Base-by-base conservation (phyloP, 2,888 invertebrate genomes). In the Parnassius mnemosyne region DNA sequence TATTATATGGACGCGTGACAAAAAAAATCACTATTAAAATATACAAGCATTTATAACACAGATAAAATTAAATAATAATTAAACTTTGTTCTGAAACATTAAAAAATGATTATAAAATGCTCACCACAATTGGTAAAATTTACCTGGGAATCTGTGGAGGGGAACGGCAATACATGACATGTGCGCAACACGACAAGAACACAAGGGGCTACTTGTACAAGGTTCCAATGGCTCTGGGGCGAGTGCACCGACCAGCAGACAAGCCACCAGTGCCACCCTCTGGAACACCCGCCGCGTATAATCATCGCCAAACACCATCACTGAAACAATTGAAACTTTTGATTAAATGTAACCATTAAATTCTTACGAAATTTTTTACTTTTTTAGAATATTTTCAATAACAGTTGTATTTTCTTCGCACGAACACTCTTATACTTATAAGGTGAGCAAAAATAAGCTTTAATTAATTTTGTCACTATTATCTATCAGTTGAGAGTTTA, bases 81-180 rank as follows among this genome's bases (percentile, higher is more conserved):
- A 25, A 25, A 25, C 25, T 25, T 25, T 25, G 5, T 7, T 25
- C 25, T 25, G 3, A 25, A 25, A 25, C 3, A 50, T 34, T 41
- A 65, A 71, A 70, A 64, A 67, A 65, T 68, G 67, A 59, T 44
- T 57, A 52, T 60, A 50, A 10, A 10, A n/a, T 13, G 10, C 1
- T 16, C 2, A 16, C 16, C 16, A 20, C 20, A 20, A 20, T n/a
- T 50, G 9, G 9, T 3, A 53, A 46, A n/a, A 34, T 34, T 73
- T 87, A 95, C 95, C 94, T 85, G 95, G 95, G 78, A 95, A 94
- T 78, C 94, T 93, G 75, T 94, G 94, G 73, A 95, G 92, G n/a
- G 94, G 94, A 65, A 95, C 94, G 47, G 94, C 94, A 71, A 94
- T 92, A 80, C 95, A 95, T 75, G 93, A 94, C 87, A 95, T 94